Percentiles rank a stretch among this genome's conserved stretches.
phyloP scores from a whole-genome alignment of 37 sponge, comb jelly and placozoan species.

The Crambe crambe region DNA sequence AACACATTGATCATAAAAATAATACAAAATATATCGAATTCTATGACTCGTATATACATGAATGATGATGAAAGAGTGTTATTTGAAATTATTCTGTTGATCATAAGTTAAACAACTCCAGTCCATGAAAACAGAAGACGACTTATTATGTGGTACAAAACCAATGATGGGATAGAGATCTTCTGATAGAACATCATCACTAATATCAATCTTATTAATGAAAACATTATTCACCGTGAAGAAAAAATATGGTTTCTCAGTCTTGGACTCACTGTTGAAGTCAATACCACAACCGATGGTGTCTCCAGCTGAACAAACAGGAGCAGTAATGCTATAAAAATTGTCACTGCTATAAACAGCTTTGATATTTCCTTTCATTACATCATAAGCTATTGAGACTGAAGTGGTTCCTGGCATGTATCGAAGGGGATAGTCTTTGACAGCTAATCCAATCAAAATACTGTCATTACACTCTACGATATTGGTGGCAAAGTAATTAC shows the following conservation, averaged over 20 bases:
- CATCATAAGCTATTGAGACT: constrained; percentile 60
- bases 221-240: constrained; percentile 50
- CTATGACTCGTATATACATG: too few species aligned
- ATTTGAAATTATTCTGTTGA: constrained; percentile 21
- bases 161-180: constrained; percentile 64
- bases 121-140: constrained; percentile 48
- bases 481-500: constrained; percentile 52
- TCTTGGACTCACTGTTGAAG: not conserved
- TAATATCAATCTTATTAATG: constrained; percentile 25
- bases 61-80: too few species aligned
- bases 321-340: constrained; percentile 7
- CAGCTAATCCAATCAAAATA: constrained; percentile 62
- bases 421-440: constrained; percentile 45
- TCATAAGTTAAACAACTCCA: constrained; percentile 42
- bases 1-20: too few species aligned
- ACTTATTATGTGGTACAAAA: constrained; percentile 14
- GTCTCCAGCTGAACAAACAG: constrained; percentile 32
- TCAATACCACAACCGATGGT: constrained; percentile 61
- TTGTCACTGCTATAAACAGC: constrained; percentile 40
- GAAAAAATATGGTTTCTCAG: constrained; percentile 18
- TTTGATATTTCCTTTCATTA: constrained; percentile 30
- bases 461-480: constrained; percentile 42
- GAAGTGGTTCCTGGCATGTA: constrained; percentile 49
- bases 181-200: constrained; percentile 10
- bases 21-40: too few species aligned